A percentile compares a stretch with the other conserved stretches of the same genome.
Conservation (phyloP, 2,113 vertebrate genomes). For the Labeo catla region DNA sequence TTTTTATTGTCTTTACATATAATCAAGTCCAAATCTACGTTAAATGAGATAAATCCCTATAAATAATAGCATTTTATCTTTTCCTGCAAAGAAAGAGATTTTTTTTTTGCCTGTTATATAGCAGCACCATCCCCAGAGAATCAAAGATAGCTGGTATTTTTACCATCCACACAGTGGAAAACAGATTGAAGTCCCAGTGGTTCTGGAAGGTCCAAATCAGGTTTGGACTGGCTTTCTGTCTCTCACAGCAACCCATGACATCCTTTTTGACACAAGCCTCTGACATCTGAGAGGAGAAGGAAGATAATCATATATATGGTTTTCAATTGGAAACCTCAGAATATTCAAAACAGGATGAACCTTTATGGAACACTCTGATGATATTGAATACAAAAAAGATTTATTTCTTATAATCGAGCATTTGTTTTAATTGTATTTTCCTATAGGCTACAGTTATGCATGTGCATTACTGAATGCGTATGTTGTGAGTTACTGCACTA, state of each 20-base stretch:
- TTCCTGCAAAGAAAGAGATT: not conserved
- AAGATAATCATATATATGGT: constrained; percentile 41
- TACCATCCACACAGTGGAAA: constrained; percentile 13
- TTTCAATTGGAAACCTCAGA: constrained; percentile 18
- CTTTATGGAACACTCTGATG: not conserved
- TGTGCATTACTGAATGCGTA: not conserved
- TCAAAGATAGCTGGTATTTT: constrained; percentile 33
- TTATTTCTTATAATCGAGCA: not conserved
- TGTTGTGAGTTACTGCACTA: not conserved
- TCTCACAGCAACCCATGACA: constrained; percentile 50
- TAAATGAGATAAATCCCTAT: not conserved
- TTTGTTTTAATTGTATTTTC: not conserved
- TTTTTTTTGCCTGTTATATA: not conserved
- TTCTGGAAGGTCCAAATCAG: constrained; percentile 52
- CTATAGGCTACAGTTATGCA: not conserved
- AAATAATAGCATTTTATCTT: not conserved
- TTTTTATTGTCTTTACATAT: not conserved
- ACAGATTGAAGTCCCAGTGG: constrained; percentile 21
- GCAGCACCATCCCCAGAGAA: not conserved
- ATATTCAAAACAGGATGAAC: constrained; percentile 26
- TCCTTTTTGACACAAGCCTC: constrained; percentile 52
- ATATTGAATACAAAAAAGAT: not conserved
- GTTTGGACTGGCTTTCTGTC: constrained; percentile 45
- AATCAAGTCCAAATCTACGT: not conserved
- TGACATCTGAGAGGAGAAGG: constrained; percentile 23